phyloP scores from a whole-genome alignment of 2,797 vertebrate genomes.

The Novumbra hubbsi region DNA sequence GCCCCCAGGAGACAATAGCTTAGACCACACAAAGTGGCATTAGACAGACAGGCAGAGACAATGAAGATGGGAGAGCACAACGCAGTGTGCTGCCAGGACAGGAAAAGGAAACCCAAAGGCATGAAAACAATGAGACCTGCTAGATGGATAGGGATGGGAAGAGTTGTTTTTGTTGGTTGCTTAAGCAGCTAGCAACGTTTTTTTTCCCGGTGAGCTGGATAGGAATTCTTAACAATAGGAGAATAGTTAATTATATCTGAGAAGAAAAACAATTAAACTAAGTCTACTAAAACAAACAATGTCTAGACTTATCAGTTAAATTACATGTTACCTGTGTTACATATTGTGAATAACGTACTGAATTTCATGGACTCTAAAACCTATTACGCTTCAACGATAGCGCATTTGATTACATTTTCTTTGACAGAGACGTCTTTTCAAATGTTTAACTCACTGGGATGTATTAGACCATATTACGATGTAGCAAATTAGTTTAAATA shows the following conservation, averaged over 20 bases:
- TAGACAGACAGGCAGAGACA: constrained; percentile 29
- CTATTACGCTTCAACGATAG: neutral
- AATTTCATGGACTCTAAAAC: neutral
- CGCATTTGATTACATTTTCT: neutral
- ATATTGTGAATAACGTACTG: neutral
- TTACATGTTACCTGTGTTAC: neutral
- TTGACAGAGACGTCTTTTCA: neutral
- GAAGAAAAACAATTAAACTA: neutral
- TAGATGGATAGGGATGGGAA: constrained; percentile 60
- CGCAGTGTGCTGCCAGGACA: constrained; percentile 51
- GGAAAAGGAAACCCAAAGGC: constrained; percentile 72
- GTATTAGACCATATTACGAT: neutral
- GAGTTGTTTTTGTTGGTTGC: constrained; percentile 17
- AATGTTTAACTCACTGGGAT: neutral
- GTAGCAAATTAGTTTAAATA: neutral
- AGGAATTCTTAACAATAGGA: constrained; percentile 1
- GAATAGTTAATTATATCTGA: neutral
- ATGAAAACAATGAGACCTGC: constrained; percentile 59
- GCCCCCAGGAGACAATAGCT: constrained; percentile 15
- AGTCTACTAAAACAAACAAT: neutral
- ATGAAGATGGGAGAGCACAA: constrained; percentile 37
- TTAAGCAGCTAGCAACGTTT: neutral
- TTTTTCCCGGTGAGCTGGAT: neutral
- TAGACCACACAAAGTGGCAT: constrained; percentile 14
- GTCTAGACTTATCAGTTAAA: neutral